Base-by-base conservation (phyloP, 1,140 invertebrate genomes). In the Aphaenogaster ashmeadi region DNA sequence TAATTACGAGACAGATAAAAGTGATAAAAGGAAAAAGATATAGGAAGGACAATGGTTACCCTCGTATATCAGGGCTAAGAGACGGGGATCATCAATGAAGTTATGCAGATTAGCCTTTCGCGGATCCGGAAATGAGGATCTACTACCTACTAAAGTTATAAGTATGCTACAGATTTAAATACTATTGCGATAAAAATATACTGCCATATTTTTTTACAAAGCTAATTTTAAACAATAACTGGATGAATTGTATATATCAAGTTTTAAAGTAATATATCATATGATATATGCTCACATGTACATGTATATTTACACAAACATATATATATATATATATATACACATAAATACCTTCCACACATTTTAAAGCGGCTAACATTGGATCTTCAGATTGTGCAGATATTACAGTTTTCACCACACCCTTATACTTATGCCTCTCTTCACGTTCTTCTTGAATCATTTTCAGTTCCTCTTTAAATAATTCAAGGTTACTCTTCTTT, bases 381-480 rank as follows among this genome's bases (percentile, higher is more conserved):
- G 94, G 93, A 90, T 96, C 95, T 67, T 95, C 95, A 6, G 88
- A 90, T 81, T 94, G 93, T 0, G 93, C 86, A 6, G 93, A 89
- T 27, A 94, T 88, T 38, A 95, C 95, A 47, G 93, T 95, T 91
- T 96, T 95, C 0, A 97, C 93, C 67, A 97, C 96, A n/a, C 96
- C 96, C 95, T 98, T 98, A 89, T 98, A 98, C 92, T 98, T 98
- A 95, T 99, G 98, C n/a, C 99, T 96, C 93, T 99, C 99, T 94
- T 99, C 98, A 85, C 99, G 96, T 94, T 99, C 99, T 95, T 99
- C 98, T 96, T 99, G 99, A 80, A 99, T 99, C 95, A 98, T 97
- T 96, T 98, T 97, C 38, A 99, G 93, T 95, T 99, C 98, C 94
- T 99, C 99, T 95, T 99, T 99, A 91, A 99, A 99, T 3, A 98